These are phyloP conservation scores for Tetanocera ferruginea DNA, from an alignment of 2,888 invertebrate genomes.

Conservation along the genomic window DNA sequence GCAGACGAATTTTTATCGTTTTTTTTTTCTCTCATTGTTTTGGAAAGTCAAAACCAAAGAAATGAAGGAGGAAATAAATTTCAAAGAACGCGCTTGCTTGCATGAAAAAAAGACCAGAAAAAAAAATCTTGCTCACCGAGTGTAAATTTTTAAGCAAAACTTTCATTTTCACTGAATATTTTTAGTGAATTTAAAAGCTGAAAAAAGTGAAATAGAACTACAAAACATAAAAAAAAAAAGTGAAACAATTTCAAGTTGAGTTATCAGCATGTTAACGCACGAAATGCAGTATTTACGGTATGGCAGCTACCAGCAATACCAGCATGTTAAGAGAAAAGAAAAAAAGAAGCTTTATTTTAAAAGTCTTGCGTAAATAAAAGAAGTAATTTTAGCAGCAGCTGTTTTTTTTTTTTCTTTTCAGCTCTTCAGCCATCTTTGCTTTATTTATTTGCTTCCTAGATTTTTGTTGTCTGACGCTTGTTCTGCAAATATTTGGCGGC, in stretches of 20 bases:
- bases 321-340: background rate
- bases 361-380: background rate
- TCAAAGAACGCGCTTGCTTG: background rate
- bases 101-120: background rate
- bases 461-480: too few species aligned
- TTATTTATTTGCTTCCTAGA: background rate
- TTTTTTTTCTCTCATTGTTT: background rate
- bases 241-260: constrained; percentile 2
- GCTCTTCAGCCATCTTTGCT: background rate
- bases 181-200: background rate
- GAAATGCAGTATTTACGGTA: background rate
- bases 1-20: too few species aligned
- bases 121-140: background rate
- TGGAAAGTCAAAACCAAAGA: background rate
- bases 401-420: background rate
- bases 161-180: constrained; percentile 26
- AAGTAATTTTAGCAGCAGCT: background rate
- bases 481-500: too few species aligned
- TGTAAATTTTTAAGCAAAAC: constrained; percentile 4
- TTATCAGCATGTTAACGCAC: background rate
- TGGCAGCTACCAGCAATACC: background rate
- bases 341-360: background rate
- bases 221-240: too few species aligned
- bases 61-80: background rate
- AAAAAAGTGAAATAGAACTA: too few species aligned